phyloP scores from a whole-genome alignment of 1,140 invertebrate species.

The Halictus rubicundus region DNA sequence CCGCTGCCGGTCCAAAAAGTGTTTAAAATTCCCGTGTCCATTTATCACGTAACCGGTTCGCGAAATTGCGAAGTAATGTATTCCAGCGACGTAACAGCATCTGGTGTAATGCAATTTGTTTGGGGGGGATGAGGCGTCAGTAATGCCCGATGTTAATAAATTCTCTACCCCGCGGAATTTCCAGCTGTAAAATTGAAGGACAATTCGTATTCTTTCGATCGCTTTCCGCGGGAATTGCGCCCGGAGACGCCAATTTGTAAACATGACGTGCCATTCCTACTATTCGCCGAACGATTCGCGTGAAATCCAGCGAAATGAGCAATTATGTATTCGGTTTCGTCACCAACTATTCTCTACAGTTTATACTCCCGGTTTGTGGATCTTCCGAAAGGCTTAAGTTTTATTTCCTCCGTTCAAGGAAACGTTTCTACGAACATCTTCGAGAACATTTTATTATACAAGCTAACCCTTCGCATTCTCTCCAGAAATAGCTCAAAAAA shows the following conservation, averaged over 20 bases:
- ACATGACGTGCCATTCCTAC: background rate
- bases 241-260: background rate
- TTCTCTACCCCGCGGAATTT: slow-evolving; percentile 20
- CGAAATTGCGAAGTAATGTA: slow-evolving; percentile 42
- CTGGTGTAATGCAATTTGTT: slow-evolving; percentile 47
- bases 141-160: slow-evolving; percentile 37
- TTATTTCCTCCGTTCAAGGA: too few relatives aligned
- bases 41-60: slow-evolving; percentile 28
- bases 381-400: too few relatives aligned
- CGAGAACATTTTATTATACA: too few relatives aligned
- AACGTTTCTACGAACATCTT: too few relatives aligned
- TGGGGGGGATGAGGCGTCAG: background rate
- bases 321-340: background rate
- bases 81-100: slow-evolving; percentile 29
- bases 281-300: background rate
- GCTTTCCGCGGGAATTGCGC: background rate
- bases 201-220: background rate
- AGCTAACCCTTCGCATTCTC: too few relatives aligned
- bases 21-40: slow-evolving; percentile 6
- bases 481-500: too few relatives aligned
- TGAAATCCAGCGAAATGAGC: background rate
- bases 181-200: background rate
- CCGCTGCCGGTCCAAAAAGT: background rate
- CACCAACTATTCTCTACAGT: background rate
- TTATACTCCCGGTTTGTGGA: too few relatives aligned